Evolutionary conservation across 2,888 invertebrate genomes (phyloP).

Genomic region (Rosalia funebris): DNA sequence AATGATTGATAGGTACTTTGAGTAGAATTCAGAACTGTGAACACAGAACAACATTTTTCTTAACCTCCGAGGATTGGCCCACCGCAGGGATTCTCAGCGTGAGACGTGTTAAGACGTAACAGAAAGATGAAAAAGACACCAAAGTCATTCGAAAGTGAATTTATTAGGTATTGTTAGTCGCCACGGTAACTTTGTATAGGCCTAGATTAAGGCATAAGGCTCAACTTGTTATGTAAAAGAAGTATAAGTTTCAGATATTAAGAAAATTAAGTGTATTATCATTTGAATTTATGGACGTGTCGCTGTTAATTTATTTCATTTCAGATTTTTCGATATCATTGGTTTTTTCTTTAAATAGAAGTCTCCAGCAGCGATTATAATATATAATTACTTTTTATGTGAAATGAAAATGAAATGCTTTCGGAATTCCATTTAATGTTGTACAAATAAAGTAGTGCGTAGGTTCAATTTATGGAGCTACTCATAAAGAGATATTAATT

Average conservation of each 20-base stretch:
- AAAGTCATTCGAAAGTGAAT: constrained; percentile 36
- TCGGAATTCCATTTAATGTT: too few species aligned
- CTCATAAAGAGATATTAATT: too few species aligned
- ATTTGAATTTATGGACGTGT: constrained; percentile 14
- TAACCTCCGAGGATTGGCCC: constrained; percentile 34
- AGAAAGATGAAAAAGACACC: constrained; percentile 32
- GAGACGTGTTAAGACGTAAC: constrained; percentile 31
- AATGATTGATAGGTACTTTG: constrained; percentile 49
- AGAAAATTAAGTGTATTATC: constrained; percentile 24
- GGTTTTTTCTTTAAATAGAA: too few species aligned
- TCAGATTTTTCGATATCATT: background rate
- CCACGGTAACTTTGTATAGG: constrained; percentile 41
- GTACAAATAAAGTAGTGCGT: background rate
- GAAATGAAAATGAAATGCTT: too few species aligned
- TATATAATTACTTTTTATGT: too few species aligned
- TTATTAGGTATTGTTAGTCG: constrained; percentile 47
- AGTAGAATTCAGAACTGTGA: constrained; percentile 44
- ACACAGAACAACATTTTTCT: constrained; percentile 44
- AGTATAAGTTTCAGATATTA: background rate
- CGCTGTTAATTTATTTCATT: background rate
- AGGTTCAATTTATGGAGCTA: background rate
- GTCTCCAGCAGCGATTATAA: too few species aligned
- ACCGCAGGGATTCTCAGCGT: constrained; percentile 35
- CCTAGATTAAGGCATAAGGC: constrained; percentile 47
- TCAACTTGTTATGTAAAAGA: background rate